Conservation (phyloP, 2,113 vertebrate genomes). For the Cervus canadensis region DNA sequence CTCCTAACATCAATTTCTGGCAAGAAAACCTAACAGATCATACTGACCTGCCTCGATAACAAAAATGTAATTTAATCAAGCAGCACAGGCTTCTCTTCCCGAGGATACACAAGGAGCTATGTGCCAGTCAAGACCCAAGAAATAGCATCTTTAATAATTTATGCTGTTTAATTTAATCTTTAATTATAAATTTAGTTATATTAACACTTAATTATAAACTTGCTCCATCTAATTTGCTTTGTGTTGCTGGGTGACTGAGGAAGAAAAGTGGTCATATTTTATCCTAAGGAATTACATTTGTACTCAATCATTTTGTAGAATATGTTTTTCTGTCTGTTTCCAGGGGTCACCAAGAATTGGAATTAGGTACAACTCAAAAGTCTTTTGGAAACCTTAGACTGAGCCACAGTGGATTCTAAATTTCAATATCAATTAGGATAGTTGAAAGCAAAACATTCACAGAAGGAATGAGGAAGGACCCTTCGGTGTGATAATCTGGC, state of each 20-base stretch:
- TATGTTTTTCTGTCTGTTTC: not conserved
- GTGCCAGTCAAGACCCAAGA: not conserved
- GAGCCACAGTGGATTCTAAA: not conserved
- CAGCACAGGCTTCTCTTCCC: not conserved
- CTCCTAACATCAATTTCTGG: not conserved
- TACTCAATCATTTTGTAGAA: not conserved
- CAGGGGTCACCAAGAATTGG: not conserved
- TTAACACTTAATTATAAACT: constrained; percentile 23
- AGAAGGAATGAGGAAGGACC: not conserved
- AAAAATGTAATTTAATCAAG: not conserved
- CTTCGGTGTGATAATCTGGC: not conserved
- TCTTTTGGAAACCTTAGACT: not conserved
- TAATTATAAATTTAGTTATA: constrained; percentile 13
- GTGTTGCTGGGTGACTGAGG: not conserved
- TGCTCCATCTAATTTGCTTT: constrained; percentile 15
- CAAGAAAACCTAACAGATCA: not conserved
- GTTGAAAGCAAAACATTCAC: not conserved
- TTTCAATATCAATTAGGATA: constrained; percentile 43
- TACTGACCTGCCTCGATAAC: not conserved
- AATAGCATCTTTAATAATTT: not conserved
- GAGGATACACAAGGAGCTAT: not conserved
- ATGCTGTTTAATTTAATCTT: constrained; percentile 18
- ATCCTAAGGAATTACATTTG: not conserved
- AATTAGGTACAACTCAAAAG: constrained; percentile 13
- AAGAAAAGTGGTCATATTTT: constrained; percentile 22